Percentiles rank a stretch among this genome's conserved stretches.
phyloP scores from a whole-genome alignment of 2,888 invertebrate genomes.

The Athalia circularis region DNA sequence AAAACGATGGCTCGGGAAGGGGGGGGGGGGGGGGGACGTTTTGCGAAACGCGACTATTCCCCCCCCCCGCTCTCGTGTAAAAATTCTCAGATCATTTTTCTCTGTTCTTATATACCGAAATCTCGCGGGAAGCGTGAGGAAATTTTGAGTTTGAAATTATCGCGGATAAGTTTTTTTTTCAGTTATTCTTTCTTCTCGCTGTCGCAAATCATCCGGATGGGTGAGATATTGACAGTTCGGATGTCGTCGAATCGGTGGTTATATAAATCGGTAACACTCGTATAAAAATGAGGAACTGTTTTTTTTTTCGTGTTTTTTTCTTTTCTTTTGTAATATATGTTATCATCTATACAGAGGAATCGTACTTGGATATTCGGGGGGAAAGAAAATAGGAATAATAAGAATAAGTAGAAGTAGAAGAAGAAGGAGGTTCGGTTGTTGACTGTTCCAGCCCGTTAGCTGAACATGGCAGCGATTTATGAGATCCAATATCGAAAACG shows the following conservation, averaged over 20 bases:
- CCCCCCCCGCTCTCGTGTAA: no score
- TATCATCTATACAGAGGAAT: constrained; percentile 13
- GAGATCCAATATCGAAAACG: constrained; percentile 45
- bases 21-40: not conserved
- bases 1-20: constrained; percentile 2
- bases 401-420: no score
- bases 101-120: no score
- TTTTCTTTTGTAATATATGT: no score
- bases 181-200: not conserved
- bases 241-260: not conserved
- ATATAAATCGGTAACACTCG: constrained; percentile 33
- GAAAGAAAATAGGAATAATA: no score
- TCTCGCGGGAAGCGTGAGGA: no score
- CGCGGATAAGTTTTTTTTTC: not conserved
- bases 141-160: no score
- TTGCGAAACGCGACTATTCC: no score
- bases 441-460: constrained; percentile 48
- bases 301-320: no score
- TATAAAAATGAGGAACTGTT: constrained; percentile 42
- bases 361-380: constrained; percentile 25
- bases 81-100: no score
- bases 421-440: constrained; percentile 40
- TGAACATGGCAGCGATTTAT: constrained; percentile 48
- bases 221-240: not conserved
- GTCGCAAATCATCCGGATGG: not conserved